Conservation (phyloP, 2,888 invertebrate species). For the Temnothorax rugatulus region DNA sequence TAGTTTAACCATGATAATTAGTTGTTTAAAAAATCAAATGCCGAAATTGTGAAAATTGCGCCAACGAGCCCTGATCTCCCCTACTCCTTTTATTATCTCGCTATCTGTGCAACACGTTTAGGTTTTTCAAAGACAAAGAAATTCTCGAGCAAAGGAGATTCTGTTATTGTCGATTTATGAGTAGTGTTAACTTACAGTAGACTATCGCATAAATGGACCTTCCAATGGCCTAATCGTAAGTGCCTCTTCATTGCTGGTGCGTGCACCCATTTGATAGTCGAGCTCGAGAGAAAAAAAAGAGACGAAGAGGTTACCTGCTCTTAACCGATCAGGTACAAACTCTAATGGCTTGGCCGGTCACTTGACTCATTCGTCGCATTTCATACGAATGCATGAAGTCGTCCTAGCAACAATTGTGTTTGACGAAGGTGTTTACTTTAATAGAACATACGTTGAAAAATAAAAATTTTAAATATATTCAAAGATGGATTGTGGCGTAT, state of each 20-base stretch:
- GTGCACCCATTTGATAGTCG: slow-evolving; percentile 72
- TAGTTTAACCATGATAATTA: no score
- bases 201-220: slow-evolving; percentile 72
- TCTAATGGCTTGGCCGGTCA: slow-evolving; percentile 65
- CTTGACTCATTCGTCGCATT: slow-evolving; percentile 57
- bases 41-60: no score
- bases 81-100: neutral
- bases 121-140: slow-evolving; percentile 44
- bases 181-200: slow-evolving; percentile 69
- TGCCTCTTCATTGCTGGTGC: slow-evolving; percentile 75
- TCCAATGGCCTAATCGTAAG: slow-evolving; percentile 71
- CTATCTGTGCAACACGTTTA: slow-evolving; percentile 53
- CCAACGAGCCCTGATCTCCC: no score
- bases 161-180: slow-evolving; percentile 67
- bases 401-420: slow-evolving; percentile 21
- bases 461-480: neutral
- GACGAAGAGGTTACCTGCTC: slow-evolving; percentile 60
- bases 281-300: slow-evolving; percentile 48
- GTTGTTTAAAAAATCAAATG: no score
- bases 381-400: slow-evolving; percentile 46
- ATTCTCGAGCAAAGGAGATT: slow-evolving; percentile 55
- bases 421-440: neutral
- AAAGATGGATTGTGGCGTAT: neutral
- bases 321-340: slow-evolving; percentile 70
- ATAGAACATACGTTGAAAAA: neutral